phyloP scores from a whole-genome alignment of 2,888 invertebrate genomes.

The Aphodius sticticus region DNA sequence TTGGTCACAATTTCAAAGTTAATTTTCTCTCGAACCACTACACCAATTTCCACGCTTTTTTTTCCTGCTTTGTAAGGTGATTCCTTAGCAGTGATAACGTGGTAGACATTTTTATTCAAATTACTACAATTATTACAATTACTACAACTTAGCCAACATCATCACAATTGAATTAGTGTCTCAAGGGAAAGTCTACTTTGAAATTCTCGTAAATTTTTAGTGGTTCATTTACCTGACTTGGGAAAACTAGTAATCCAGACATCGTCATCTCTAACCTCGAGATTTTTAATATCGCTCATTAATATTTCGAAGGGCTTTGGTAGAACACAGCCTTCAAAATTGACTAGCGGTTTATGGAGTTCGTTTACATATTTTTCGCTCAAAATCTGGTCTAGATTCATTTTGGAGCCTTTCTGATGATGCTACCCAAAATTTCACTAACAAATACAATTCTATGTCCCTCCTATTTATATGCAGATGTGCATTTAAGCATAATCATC shows the following conservation, averaged over 20 bases:
- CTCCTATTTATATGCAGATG: background rate
- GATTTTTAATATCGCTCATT: slow-evolving; percentile 53
- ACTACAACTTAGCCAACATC: background rate
- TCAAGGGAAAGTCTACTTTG: background rate
- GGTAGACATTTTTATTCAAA: too few relatives aligned
- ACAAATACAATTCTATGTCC: background rate
- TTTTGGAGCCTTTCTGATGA: background rate
- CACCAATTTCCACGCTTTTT: too few relatives aligned
- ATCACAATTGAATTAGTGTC: too few relatives aligned
- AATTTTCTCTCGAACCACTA: too few relatives aligned
- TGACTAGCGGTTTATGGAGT: background rate
- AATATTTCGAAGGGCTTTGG: slow-evolving; percentile 9
- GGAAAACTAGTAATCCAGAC: slow-evolving; percentile 62
- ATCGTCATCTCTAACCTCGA: slow-evolving; percentile 60
- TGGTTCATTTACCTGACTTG: slow-evolving; percentile 58
- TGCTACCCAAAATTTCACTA: background rate
- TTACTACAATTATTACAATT: too few relatives aligned
- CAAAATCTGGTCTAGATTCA: slow-evolving; percentile 7
- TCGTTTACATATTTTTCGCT: slow-evolving; percentile 8
- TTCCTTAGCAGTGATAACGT: too few relatives aligned
- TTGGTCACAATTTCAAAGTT: too few relatives aligned
- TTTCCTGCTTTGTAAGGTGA: too few relatives aligned
- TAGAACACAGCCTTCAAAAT: slow-evolving; percentile 21
- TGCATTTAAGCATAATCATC: too few relatives aligned
- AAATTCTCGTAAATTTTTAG: background rate